phyloP scores from a whole-genome alignment of 2,113 vertebrate species.

The Chloroceryle aenea region DNA sequence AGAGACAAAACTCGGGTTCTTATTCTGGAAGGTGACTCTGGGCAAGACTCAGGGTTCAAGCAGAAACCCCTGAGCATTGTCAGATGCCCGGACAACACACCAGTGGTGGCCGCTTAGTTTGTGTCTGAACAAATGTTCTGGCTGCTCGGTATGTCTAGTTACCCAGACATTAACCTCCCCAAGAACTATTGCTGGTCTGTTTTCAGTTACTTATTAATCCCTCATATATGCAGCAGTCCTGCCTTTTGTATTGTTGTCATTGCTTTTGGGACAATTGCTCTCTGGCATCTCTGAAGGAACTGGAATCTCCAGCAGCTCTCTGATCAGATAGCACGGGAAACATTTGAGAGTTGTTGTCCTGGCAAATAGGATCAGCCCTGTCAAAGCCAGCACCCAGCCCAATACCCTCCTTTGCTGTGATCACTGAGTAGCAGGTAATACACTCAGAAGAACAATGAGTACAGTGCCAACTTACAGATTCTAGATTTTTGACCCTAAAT shows the following conservation, averaged over 20 bases:
- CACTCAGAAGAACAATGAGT: neutral
- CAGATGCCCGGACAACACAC: neutral
- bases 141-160: neutral
- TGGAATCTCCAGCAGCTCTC: neutral
- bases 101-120: neutral
- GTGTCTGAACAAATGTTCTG: neutral
- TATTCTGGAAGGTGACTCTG: neutral
- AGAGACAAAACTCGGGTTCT: neutral
- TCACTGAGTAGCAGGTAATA: neutral
- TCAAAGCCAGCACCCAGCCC: neutral
- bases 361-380: neutral
- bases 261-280: neutral
- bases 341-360: neutral
- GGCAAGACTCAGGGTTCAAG: neutral
- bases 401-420: neutral
- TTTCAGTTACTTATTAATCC: neutral
- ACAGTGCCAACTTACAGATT: neutral
- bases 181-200: neutral
- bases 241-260: neutral
- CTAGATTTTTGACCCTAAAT: neutral
- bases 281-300: neutral
- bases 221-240: neutral
- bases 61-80: accelerated
- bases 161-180: neutral
- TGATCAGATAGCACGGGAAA: neutral